These are phyloP conservation scores for Lutjanus campechanus DNA, from an alignment of 2,797 vertebrate genomes.

Conservation along the genomic window DNA sequence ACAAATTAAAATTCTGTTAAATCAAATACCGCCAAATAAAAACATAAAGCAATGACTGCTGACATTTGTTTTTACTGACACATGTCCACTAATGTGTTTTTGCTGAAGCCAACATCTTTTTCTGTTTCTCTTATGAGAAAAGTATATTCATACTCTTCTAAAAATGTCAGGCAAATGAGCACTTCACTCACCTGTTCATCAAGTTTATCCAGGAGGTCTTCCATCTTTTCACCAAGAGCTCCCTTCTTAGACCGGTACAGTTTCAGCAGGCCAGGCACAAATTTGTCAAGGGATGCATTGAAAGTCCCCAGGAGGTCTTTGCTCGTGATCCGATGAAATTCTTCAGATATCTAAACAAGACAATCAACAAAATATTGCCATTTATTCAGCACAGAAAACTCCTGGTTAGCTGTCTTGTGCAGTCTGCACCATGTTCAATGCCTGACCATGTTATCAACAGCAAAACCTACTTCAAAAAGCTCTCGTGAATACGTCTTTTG, in stretches of 20 bases:
- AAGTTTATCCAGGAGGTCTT: neutral
- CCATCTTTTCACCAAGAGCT: too few species aligned
- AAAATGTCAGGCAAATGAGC: neutral
- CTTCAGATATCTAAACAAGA: neutral
- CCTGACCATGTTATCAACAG: slow-evolving; percentile 1
- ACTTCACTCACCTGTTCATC: slow-evolving; percentile 10
- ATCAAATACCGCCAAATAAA: neutral
- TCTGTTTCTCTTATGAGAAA: neutral
- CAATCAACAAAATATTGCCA: neutral
- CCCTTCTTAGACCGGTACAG: neutral
- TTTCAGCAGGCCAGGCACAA: slow-evolving; percentile 16
- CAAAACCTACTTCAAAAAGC: neutral
- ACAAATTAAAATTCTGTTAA: slow-evolving; percentile 1
- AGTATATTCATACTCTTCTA: slow-evolving; percentile 1
- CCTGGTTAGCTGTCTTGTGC: slow-evolving; percentile 2
- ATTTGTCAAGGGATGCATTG: slow-evolving; percentile 9
- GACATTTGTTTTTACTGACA: neutral
- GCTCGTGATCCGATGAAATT: neutral
- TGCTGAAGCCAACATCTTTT: neutral
- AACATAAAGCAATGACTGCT: slow-evolving; percentile 1
- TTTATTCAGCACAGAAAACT: neutral
- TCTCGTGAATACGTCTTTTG: neutral
- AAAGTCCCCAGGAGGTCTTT: slow-evolving; percentile 10
- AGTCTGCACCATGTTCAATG: slow-evolving; percentile 1
- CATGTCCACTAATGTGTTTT: neutral